phyloP scores from a whole-genome alignment of 2,113 vertebrate genomes.

The Leptodactylus fuscus region DNA sequence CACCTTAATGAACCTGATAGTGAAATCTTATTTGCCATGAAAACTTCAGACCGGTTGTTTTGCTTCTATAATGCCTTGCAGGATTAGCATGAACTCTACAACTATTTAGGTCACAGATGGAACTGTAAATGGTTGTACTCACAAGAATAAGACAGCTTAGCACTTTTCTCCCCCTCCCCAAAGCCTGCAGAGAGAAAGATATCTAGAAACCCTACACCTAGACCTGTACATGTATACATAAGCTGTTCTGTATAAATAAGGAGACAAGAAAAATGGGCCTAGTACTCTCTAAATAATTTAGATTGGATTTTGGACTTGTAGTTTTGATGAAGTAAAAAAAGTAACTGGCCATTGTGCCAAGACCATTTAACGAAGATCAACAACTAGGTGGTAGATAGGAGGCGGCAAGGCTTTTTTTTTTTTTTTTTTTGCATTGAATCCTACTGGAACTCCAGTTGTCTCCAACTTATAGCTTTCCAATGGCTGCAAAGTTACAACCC shows the following conservation, averaged over 20 bases:
- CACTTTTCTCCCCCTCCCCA: background rate
- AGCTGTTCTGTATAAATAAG: background rate
- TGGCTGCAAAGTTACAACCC: background rate
- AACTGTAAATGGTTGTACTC: background rate
- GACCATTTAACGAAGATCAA: background rate
- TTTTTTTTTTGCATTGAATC: background rate
- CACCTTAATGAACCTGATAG: conserved; percentile 4
- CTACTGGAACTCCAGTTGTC: background rate
- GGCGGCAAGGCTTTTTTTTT: no score
- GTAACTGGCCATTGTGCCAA: background rate
- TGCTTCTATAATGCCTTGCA: background rate
- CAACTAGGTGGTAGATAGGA: background rate
- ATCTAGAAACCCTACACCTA: background rate
- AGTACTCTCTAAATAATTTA: no score
- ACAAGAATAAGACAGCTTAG: background rate
- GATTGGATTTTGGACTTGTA: no score
- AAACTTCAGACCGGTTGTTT: background rate
- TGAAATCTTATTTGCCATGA: background rate
- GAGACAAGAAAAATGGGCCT: background rate
- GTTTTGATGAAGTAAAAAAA: background rate
- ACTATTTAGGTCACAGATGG: background rate
- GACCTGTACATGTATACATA: background rate
- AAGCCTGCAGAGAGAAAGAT: background rate
- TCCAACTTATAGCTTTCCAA: background rate
- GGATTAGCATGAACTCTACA: conserved; percentile 12